Base-by-base conservation (phyloP, 2,113 vertebrate species). In the Microtus montanus region DNA sequence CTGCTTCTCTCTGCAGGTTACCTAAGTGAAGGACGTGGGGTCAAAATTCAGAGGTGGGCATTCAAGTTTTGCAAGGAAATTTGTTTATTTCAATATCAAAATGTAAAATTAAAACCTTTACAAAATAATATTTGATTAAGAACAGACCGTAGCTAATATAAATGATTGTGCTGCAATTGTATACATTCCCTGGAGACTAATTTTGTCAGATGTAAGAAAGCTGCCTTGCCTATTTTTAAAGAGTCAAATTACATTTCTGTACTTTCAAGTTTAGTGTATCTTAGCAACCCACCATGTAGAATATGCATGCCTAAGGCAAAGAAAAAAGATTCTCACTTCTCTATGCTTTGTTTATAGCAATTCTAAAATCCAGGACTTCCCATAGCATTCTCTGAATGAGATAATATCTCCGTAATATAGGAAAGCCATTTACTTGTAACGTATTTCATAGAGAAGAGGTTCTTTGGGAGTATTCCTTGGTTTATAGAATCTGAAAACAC, bases 231-330 rank as follows among this genome's bases (percentile, higher is more conserved):
- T 96, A 96, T 97, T 96, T 97, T 97, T 95, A 96, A 97, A 93
- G 68, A 95, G 7, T 75, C 86, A 92, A 96, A 95, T 94, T 33
- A 22, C 80, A 85, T 85, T 97, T 93, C 93, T 94, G 94, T 96
- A 61, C 83, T 96, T 97, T 96, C 82, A 96, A 95, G 95, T 94
- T 95, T 92, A 58, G 89, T 91, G 96, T 97, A 94, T 97, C 96
- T 97, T 97, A 96, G 97, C 97, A 97, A 97, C 97, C 38, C 20
- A 28, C 24, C 84, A 33, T 88, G 22, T 68, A 88, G 82, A 96
- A 68, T 75, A 93, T 89, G 92, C 52, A 54, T 41, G 66, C 47
- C 75, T 61, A 84, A 84, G 74, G 92, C 68, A 33, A 89, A 94
- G 68, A 83, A 68, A 83, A 68, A 90, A 90, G 73, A 87, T 44